These are phyloP conservation scores for Mastacembelus armatus DNA, from an alignment of 2,797 vertebrate species.

Conservation along the genomic window DNA sequence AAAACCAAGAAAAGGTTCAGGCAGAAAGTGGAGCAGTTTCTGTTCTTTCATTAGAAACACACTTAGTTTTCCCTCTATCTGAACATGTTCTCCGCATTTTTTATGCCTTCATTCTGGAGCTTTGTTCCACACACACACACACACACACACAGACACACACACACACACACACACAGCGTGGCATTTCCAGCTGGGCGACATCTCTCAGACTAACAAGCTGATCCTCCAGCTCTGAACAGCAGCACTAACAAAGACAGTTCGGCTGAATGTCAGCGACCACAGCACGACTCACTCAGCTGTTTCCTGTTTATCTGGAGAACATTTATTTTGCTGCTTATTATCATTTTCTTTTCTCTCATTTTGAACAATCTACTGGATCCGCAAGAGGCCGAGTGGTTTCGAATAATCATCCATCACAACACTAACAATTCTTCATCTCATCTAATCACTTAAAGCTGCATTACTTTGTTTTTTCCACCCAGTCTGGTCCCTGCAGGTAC, in stretches of 20 bases:
- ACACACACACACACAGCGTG: constrained; percentile 6
- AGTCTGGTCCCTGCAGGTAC: too few species aligned
- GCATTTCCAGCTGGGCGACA: constrained; percentile 31
- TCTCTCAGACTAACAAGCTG: constrained; percentile 60
- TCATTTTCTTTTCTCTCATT: background rate
- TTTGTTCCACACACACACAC: too few species aligned
- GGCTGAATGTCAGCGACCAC: constrained; percentile 25
- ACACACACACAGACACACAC: too few species aligned
- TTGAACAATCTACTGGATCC: background rate
- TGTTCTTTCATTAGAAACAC: too few species aligned
- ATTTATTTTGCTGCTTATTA: background rate
- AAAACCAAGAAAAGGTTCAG: too few species aligned
- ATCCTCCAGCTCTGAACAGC: constrained; percentile 26
- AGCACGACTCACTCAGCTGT: background rate
- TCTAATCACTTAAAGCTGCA: background rate
- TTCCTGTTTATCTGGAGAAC: background rate
- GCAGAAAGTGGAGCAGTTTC: too few species aligned
- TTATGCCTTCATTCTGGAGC: too few species aligned
- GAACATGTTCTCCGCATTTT: too few species aligned
- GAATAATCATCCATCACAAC: background rate
- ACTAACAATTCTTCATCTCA: background rate
- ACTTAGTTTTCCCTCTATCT: too few species aligned
- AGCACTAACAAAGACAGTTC: constrained; percentile 55
- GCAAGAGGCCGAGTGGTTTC: background rate
- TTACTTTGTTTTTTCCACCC: too few species aligned